These are phyloP conservation scores for Amblyopsis hoosieri DNA, from an alignment of 2,797 vertebrate genomes.

Conservation along the genomic window DNA sequence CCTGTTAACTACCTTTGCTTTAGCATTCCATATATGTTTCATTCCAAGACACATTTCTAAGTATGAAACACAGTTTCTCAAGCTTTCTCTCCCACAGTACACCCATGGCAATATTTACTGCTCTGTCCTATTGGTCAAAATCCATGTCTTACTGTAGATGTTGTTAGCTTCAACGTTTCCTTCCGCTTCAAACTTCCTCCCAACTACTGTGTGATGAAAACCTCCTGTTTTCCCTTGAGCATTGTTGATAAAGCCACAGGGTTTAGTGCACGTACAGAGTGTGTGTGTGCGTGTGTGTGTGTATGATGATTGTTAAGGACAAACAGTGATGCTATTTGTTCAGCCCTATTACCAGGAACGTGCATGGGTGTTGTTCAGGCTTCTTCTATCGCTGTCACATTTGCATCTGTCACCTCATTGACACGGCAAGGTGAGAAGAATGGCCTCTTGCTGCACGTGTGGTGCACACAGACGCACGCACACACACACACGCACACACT, in stretches of 20 bases:
- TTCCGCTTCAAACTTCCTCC: no score
- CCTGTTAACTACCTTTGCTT: constrained; percentile 39
- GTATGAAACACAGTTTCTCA: background rate
- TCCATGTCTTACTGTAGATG: no score
- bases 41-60: background rate
- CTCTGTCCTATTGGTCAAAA: no score
- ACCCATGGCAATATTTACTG: no score
- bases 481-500: constrained; percentile 1
- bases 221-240: no score
- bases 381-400: constrained; percentile 8
- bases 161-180: no score
- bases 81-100: no score
- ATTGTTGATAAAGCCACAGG: no score
- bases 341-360: constrained; percentile 1
- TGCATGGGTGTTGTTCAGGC: constrained; percentile 13
- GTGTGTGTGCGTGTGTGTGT: background rate
- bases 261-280: background rate
- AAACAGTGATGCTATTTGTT: background rate
- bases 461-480: background rate
- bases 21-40: constrained; percentile 5
- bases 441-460: constrained; percentile 3
- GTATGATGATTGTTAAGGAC: background rate
- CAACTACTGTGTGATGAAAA: no score
- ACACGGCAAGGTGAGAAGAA: constrained; percentile 16
- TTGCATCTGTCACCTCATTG: constrained; percentile 3